These are phyloP conservation scores for Anthopleura xanthogrammica DNA, from an alignment of 92 coral and sea anemone genomes.

Conservation along the genomic window DNA sequence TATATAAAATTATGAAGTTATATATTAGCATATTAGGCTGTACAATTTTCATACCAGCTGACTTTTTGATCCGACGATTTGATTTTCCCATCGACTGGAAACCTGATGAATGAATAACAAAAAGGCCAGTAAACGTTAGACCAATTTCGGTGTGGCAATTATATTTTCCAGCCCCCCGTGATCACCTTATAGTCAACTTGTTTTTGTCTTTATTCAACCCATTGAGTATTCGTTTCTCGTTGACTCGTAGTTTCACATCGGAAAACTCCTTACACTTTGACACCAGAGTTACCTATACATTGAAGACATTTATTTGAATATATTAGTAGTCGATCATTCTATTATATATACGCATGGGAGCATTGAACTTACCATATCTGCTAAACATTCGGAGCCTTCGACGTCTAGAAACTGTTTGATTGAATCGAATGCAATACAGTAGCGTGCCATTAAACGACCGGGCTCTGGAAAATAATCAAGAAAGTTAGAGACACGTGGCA, in stretches of 20 bases:
- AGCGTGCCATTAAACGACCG: slow-evolving; percentile 96
- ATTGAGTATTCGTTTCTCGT: slow-evolving; percentile 83
- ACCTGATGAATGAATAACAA: slow-evolving; percentile 42
- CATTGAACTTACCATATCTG: slow-evolving; percentile 69
- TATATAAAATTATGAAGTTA: too few relatives aligned
- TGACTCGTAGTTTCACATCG: slow-evolving; percentile 85
- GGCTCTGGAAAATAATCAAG: slow-evolving; percentile 47
- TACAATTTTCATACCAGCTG: slow-evolving; percentile 65
- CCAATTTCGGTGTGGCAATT: background rate
- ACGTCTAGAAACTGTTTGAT: slow-evolving; percentile 79
- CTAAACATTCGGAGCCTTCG: slow-evolving; percentile 70
- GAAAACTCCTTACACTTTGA: slow-evolving; percentile 95
- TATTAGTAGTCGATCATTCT: too few relatives aligned
- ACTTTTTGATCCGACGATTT: slow-evolving; percentile 94
- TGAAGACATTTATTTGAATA: background rate
- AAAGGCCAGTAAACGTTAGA: background rate
- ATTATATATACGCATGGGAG: background rate
- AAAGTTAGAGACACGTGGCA: background rate
- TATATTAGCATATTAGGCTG: too few relatives aligned
- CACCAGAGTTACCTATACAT: slow-evolving; percentile 67
- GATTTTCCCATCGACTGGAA: slow-evolving; percentile 90
- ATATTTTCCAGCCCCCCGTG: background rate
- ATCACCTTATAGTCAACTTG: slow-evolving; percentile 82
- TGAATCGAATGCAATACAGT: slow-evolving; percentile 92
- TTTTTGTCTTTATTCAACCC: slow-evolving; percentile 91